These are phyloP conservation scores for Semaprochilodus insignis DNA, from an alignment of 2,797 vertebrate genomes.

Conservation along the genomic window DNA sequence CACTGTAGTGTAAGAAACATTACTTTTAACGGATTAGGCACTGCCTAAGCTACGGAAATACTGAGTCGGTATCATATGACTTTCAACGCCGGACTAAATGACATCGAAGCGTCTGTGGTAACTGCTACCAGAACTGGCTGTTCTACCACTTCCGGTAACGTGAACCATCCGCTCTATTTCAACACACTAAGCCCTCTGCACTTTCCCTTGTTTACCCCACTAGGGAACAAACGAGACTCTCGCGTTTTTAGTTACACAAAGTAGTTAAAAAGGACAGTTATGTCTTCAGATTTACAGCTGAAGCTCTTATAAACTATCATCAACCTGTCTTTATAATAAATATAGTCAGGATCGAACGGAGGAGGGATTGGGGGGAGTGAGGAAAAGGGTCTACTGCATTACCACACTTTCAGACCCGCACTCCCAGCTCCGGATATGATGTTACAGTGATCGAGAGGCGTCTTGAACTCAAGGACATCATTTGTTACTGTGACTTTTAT, in stretches of 20 bases:
- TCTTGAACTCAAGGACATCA: too few relatives aligned
- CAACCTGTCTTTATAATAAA: too few relatives aligned
- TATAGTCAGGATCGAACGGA: too few relatives aligned
- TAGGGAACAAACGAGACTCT: too few relatives aligned
- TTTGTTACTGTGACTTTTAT: too few relatives aligned
- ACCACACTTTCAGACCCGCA: too few relatives aligned
- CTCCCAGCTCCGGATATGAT: too few relatives aligned
- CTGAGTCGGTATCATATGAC: background rate
- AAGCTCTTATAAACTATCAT: too few relatives aligned
- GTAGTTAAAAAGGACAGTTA: background rate
- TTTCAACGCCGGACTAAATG: background rate
- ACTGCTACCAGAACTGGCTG: too few relatives aligned
- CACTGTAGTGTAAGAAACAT: background rate
- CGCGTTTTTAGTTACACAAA: background rate
- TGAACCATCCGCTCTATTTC: background rate
- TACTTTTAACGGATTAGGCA: background rate
- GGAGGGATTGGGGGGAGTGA: background rate
- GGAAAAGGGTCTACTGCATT: too few relatives aligned
- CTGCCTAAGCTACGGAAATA: background rate
- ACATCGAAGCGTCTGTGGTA: background rate
- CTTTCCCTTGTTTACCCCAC: background rate
- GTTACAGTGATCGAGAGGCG: too few relatives aligned
- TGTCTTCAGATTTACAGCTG: background rate
- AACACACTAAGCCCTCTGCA: background rate
- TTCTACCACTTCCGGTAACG: background rate